Percentiles rank a stretch among this genome's conserved stretches.
Evolutionary conservation across 2,113 vertebrate genomes (phyloP).

Genomic region (Pleuronectes platessa): DNA sequence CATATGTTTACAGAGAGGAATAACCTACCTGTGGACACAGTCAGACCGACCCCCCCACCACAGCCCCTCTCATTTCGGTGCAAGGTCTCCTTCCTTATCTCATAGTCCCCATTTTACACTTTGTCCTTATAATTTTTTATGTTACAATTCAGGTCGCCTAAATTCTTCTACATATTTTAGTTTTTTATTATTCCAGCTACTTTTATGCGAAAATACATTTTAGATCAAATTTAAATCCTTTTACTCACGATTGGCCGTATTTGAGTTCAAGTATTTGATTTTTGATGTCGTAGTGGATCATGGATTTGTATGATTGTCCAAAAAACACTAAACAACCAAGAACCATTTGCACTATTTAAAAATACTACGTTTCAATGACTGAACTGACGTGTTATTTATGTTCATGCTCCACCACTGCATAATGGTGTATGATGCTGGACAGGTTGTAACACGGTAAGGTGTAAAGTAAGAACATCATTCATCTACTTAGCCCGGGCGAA

Average conservation of each 20-base stretch:
- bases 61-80: not conserved
- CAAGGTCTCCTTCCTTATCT: conserved; percentile 1
- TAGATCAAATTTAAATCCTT: too few relatives aligned
- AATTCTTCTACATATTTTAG: too few relatives aligned
- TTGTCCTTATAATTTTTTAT: not conserved
- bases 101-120: not conserved
- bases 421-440: not conserved
- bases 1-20: conserved; percentile 99
- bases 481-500: conserved; percentile 42
- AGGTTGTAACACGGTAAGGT: not conserved
- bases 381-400: not conserved
- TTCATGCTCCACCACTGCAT: not conserved
- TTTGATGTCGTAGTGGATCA: not conserved
- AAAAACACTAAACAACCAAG: not conserved
- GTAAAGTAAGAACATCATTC: conserved; percentile 29
- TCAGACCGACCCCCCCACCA: not conserved
- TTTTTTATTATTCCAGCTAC: too few relatives aligned
- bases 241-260: too few relatives aligned
- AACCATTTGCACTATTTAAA: not conserved
- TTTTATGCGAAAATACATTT: too few relatives aligned
- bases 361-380: not conserved
- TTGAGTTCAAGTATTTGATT: too few relatives aligned
- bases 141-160: too few relatives aligned
- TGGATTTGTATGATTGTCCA: not conserved
- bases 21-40: conserved; percentile 96